Conservation (phyloP, 2,888 invertebrate genomes). For the Cephonodes hylas region DNA sequence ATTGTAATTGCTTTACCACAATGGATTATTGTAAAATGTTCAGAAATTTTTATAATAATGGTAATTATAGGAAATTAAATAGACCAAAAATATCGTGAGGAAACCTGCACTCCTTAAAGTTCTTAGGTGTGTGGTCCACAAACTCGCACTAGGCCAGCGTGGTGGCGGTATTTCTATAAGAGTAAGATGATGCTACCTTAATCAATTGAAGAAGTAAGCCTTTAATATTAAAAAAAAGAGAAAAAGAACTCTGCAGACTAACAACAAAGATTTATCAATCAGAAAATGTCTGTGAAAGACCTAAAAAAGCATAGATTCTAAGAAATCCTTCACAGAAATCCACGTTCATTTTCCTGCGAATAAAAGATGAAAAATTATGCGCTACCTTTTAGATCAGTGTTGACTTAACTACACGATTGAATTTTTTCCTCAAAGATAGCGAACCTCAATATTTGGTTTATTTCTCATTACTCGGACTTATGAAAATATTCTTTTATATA, state of each 20-base stretch:
- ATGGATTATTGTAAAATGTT: neutral
- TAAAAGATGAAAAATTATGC: slow-evolving; percentile 7
- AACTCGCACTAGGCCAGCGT: too few species aligned
- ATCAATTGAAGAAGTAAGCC: too few species aligned
- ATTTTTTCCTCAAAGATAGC: neutral
- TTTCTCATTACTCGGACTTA: slow-evolving; percentile 2
- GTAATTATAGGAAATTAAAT: too few species aligned
- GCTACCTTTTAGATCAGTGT: slow-evolving; percentile 7
- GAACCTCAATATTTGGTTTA: slow-evolving; percentile 1
- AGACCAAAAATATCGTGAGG: too few species aligned
- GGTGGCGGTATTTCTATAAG: too few species aligned
- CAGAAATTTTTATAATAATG: too few species aligned
- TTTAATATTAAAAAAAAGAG: too few species aligned
- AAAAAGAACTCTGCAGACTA: too few species aligned
- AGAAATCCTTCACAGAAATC: neutral
- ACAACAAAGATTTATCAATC: too few species aligned
- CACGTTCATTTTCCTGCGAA: neutral
- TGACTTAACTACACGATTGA: slow-evolving; percentile 1
- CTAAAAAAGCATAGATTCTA: neutral
- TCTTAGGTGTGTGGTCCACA: too few species aligned
- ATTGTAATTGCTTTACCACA: neutral
- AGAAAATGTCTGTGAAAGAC: neutral
- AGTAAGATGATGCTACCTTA: too few species aligned
- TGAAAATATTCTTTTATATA: slow-evolving; percentile 1
- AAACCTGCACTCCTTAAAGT: too few species aligned